Conservation (phyloP, 2,113 vertebrate species). For the Mugil cephalus region DNA sequence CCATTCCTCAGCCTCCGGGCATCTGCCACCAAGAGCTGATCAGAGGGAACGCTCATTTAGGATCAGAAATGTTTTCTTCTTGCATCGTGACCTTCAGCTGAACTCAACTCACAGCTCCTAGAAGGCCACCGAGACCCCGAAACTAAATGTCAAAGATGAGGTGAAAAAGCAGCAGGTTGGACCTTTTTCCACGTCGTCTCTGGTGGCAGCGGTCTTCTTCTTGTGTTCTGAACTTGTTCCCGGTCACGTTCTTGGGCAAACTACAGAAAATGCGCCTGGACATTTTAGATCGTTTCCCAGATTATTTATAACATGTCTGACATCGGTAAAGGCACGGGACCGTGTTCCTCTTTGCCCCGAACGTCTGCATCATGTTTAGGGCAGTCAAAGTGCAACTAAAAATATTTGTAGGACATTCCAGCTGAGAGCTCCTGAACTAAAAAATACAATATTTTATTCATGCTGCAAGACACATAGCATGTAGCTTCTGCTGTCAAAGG, state of each 20-base stretch:
- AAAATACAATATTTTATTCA: conserved; percentile 66
- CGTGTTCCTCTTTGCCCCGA: not conserved
- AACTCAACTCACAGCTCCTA: conserved; percentile 56
- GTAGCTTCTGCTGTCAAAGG: conserved; percentile 36
- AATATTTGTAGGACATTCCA: conserved; percentile 34
- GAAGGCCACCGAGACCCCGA: conserved; percentile 38
- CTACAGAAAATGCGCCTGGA: not conserved
- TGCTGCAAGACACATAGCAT: conserved; percentile 38
- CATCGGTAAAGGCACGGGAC: not conserved
- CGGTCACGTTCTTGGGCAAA: not conserved
- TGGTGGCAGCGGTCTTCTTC: not conserved
- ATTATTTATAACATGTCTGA: not conserved
- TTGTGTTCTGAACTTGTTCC: conserved; percentile 19
- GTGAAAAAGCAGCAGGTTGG: conserved; percentile 24
- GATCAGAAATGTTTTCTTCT: conserved; percentile 40
- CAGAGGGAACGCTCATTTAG: conserved; percentile 31
- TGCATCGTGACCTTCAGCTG: conserved; percentile 62
- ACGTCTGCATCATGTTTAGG: conserved; percentile 3
- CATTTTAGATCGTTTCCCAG: not conserved
- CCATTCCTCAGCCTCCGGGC: conserved; percentile 32
- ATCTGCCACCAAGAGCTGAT: conserved; percentile 62
- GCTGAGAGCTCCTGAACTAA: conserved; percentile 21
- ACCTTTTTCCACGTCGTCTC: conserved; percentile 24
- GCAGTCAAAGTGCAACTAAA: conserved; percentile 22
- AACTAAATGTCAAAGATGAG: conserved; percentile 48